phyloP scores from a whole-genome alignment of 2,113 vertebrate species.

The Dipodomys ordii region DNA sequence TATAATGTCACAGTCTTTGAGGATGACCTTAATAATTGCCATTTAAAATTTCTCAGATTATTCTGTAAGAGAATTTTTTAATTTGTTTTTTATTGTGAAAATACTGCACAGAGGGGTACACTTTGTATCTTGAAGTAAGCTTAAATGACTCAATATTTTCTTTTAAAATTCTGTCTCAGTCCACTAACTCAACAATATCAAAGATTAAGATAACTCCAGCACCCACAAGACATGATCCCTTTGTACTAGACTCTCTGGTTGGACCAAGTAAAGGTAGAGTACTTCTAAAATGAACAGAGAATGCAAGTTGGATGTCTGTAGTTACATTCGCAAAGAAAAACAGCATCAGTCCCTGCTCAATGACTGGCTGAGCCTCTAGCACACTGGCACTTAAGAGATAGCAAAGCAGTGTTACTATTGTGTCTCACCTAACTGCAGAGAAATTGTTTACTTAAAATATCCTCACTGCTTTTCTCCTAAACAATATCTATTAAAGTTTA shows the following conservation, averaged over 20 bases:
- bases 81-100: too few relatives aligned
- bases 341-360: not conserved
- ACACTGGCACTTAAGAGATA: not conserved
- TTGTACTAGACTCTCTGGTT: not conserved
- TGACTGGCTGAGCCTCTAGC: not conserved
- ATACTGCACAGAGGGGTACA: too few relatives aligned
- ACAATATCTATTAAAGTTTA: constrained; percentile 38
- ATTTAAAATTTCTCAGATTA: constrained; percentile 39
- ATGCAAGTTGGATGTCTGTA: not conserved
- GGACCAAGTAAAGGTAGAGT: not conserved
- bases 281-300: constrained; percentile 27
- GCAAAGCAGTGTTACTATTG: not conserved
- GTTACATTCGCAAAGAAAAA: not conserved
- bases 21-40: constrained; percentile 70
- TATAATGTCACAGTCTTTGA: constrained; percentile 71
- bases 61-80: not conserved
- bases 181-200: not conserved
- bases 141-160: constrained; percentile 17
- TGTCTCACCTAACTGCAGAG: constrained; percentile 5
- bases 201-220: not conserved
- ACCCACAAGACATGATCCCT: not conserved
- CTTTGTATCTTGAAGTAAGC: constrained; percentile 32
- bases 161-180: constrained; percentile 34
- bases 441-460: constrained; percentile 50
- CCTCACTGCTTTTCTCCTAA: not conserved